Evolutionary conservation across 2,888 invertebrate genomes (phyloP).

Genomic region (Yponomeuta sedellus): DNA sequence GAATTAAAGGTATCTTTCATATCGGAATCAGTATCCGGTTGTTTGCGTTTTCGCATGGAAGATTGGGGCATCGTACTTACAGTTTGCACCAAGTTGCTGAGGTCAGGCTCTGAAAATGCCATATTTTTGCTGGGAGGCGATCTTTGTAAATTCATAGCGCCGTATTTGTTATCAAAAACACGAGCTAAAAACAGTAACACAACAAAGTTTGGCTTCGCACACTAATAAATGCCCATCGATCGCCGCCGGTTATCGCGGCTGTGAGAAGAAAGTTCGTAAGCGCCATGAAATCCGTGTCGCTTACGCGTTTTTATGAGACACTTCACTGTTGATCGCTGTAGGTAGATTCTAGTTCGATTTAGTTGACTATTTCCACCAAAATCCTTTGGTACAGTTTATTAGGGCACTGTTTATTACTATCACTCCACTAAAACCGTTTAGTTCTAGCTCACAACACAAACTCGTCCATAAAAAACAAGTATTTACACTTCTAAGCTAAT

Average conservation of each 20-base stretch:
- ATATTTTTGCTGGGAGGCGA: neutral
- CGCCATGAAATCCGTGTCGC: neutral
- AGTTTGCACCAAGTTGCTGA: neutral
- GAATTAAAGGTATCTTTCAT: neutral
- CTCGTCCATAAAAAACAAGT: no score
- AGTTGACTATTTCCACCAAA: neutral
- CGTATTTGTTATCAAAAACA: neutral
- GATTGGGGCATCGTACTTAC: neutral
- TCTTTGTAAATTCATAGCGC: neutral
- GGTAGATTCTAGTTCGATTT: neutral
- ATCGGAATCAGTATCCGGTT: neutral
- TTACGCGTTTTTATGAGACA: neutral
- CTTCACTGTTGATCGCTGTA: neutral
- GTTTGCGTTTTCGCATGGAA: neutral
- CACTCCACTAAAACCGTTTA: no score
- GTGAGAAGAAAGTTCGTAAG: conserved; percentile 7
- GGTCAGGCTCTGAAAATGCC: neutral
- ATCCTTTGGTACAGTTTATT: neutral
- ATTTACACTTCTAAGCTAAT: no score
- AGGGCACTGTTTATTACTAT: no score
- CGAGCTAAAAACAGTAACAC: no score
- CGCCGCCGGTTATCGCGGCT: neutral
- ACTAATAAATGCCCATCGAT: no score
- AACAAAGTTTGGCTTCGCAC: no score
- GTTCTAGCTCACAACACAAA: no score